Base-by-base conservation (phyloP, 2,888 invertebrate species). In the Pyrochroa serraticornis region DNA sequence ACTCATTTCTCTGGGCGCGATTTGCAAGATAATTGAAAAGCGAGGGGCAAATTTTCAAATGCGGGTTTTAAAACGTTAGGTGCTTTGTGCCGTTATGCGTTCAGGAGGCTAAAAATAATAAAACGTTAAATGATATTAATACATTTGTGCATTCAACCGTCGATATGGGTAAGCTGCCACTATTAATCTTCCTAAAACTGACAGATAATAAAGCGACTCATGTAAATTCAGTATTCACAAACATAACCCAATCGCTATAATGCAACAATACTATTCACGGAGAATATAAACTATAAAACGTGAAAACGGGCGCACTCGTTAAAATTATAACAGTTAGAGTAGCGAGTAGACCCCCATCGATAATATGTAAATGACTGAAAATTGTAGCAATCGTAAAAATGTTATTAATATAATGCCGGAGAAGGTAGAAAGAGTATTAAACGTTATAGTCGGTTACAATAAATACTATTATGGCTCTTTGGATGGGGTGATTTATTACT, bases 301-400 rank as follows among this genome's bases (percentile, higher is more conserved):
- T 66, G 71, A 70, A 71, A 73, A 73, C 70, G 71, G 71, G 67
- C 68, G 70, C 71, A 71, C 69, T 72, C 72, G 69, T 74, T 73
- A 74, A 74, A 74, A 73, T 71, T 71, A 70, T 71, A 71, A 71
- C 68, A 65, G 65, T 69, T 57, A 22, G 22, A 22, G 22, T 59
- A 63, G 61, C 51, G 67, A 66, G 22, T 22, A 22, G 22, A 5
- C 71, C 71, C 72, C 71, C 72, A 72, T 73, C 65, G 65, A 66
- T 68, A 69, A 70, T 76, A 75, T 75, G 74, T 70, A 75, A 75
- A 75, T 75, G 68, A 70, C 66, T 63, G 64, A 71, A 72, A 71
- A 73, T 72, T 73, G 71, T 72, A 67, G 67, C 72, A 72, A 75
- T 73, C 71, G 70, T 75, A 73, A 73, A 74, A 71, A 73, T 68